phyloP scores from a whole-genome alignment of 64 coral and sea anemone genomes.

The Stichodactyla helianthus region DNA sequence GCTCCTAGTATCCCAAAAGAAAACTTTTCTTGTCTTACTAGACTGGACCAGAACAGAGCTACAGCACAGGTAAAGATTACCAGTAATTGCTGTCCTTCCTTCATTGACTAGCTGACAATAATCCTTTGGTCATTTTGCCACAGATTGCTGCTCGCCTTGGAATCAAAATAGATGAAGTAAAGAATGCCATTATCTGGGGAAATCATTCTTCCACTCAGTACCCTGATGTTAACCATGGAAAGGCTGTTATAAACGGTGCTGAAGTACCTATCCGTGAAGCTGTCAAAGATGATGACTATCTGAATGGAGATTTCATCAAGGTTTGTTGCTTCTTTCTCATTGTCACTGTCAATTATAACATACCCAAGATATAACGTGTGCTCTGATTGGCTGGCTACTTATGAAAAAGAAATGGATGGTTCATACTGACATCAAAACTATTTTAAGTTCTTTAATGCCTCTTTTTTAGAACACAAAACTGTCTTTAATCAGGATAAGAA shows the following conservation, averaged over 20 bases:
- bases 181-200: constrained; percentile 93
- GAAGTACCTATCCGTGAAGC: constrained; percentile 50
- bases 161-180: constrained; percentile 50
- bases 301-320: constrained; percentile 94
- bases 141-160: constrained; percentile 75
- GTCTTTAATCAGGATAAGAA: too few relatives aligned
- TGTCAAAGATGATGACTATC: constrained; percentile 80
- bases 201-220: constrained; percentile 98
- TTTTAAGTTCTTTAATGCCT: too few relatives aligned
- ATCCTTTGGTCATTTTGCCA: not conserved
- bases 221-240: constrained; percentile 92
- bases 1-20: constrained; percentile 76
- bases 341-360: too few relatives aligned
- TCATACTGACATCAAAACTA: too few relatives aligned
- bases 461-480: too few relatives aligned
- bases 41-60: constrained; percentile 93
- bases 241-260: constrained; percentile 24
- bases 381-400: too few relatives aligned
- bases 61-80: constrained; percentile 58
- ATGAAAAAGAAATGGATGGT: too few relatives aligned
- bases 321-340: constrained; percentile 32
- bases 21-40: constrained; percentile 88
- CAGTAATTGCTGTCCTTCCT: not conserved
- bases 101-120: not conserved
- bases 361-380: too few relatives aligned